A percentile compares a stretch with the other conserved stretches of the same genome.
Conservation (phyloP, 2,113 vertebrate species). For the Datnioides undecimradiatus region DNA sequence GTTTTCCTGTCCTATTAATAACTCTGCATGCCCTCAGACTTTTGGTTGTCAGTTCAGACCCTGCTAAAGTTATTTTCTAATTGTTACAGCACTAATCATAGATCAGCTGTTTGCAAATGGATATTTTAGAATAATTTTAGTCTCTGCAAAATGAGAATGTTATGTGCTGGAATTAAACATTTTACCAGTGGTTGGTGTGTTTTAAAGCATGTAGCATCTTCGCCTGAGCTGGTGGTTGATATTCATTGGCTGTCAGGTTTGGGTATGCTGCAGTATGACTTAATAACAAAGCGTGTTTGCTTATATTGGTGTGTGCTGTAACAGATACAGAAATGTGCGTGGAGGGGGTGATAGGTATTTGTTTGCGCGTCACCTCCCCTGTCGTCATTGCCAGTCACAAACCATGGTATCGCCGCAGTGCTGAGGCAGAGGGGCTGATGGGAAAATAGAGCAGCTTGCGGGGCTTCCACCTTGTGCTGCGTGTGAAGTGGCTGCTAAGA, state of each 20-base stretch:
- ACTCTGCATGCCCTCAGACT: not conserved
- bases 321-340: no score
- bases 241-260: conserved; percentile 1
- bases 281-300: not conserved
- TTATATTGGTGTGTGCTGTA: not conserved
- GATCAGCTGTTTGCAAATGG: no score
- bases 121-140: no score
- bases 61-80: not conserved
- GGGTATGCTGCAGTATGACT: not conserved
- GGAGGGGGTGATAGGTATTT: conserved; percentile 35
- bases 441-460: conserved; percentile 40
- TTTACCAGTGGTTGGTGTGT: not conserved
- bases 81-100: not conserved
- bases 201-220: not conserved
- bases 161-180: not conserved
- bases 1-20: no score
- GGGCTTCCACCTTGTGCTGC: conserved; percentile 78
- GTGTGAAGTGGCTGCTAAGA: conserved; percentile 90
- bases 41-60: not conserved
- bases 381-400: conserved; percentile 34
- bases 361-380: conserved; percentile 23
- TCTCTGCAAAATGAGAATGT: not conserved
- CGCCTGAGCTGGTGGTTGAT: not conserved
- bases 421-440: conserved; percentile 31
- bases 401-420: conserved; percentile 1